Base-by-base conservation (phyloP, 2,113 vertebrate species). In the Tenebrosternarchus preto region DNA sequence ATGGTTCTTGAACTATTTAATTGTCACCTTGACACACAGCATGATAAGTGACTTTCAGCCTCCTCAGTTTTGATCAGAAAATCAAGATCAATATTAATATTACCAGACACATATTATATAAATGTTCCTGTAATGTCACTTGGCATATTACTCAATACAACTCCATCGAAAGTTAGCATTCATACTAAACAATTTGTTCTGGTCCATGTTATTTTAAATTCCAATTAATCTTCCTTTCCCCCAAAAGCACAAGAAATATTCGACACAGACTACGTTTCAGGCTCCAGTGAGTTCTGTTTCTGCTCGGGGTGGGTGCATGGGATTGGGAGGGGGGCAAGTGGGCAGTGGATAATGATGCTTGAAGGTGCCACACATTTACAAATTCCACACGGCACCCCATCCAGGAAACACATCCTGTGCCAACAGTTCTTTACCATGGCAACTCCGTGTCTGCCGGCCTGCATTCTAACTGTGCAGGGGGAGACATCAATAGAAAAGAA, bases 61-160 rank as follows among this genome's bases (percentile, higher is more conserved):
- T 60, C 74, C 83, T 89, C 87, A 87, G 67, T 73, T 86, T 86
- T 88, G 86, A 92, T 89, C 77, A 87, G 82, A 84, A 87, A 83
- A 80, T 70, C 77, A 84, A 79, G 86, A 88, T 77, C 81, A 59
- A 72, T 46, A 76, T 83, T 73, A 77, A 77, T 77, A 64, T 76
- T 60, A 63, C 74, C 66, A 61, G 60, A 69, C 73, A 74, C 60
- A 59, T 67, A 73, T 64, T 50, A 74, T 78, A 89, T 86, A 83
- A 89, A 87, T 69, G 39, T 84, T 82, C 87, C 89, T 57, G 81
- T 80, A 88, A 86, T 85, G 85, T 87, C 87, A 86, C 63, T 55
- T 69, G 77, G 73, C 81, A 70, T 68, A 33, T 70, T 85, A 85
- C 39, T 6, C 80, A 68, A 29, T 67, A 69, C 39, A 71, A 59